Evolutionary conservation across 2,113 vertebrate genomes (phyloP).

Genomic region (Rostratula benghalensis): DNA sequence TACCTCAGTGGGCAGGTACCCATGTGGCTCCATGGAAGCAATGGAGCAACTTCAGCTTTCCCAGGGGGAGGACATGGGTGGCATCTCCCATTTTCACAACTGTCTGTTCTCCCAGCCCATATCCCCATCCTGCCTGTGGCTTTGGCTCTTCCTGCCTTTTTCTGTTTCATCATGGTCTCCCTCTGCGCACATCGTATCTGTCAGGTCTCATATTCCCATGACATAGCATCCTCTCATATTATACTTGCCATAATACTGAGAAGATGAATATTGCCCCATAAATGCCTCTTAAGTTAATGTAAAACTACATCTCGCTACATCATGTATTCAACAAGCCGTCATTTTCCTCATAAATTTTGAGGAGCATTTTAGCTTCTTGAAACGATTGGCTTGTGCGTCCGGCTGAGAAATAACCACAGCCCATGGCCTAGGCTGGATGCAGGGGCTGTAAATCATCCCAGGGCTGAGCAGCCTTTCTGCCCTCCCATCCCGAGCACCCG

Average conservation of each 20-base stretch:
- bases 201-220: conserved; percentile 49
- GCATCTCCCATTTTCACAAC: neutral
- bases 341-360: conserved; percentile 73
- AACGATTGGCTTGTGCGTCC: conserved; percentile 59
- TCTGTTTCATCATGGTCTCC: neutral
- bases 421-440: conserved; percentile 43
- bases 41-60: neutral
- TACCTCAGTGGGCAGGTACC: neutral
- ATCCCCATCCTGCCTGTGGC: neutral
- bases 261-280: conserved; percentile 73
- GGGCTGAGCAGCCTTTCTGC: neutral
- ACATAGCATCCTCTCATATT: conserved; percentile 63
- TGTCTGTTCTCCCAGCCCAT: neutral
- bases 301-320: conserved; percentile 69
- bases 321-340: conserved; percentile 73
- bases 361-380: conserved; percentile 58
- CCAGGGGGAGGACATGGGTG: neutral
- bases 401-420: conserved; percentile 55
- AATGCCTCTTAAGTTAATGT: conserved; percentile 77
- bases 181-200: neutral
- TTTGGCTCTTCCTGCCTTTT: neutral
- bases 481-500: neutral
- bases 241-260: conserved; percentile 57
- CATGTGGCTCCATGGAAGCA: neutral
- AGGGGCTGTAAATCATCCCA: conserved; percentile 65